Evolutionary conservation across 2,797 vertebrate species (phyloP).

Genomic region (Premnoplex brunnescens): DNA sequence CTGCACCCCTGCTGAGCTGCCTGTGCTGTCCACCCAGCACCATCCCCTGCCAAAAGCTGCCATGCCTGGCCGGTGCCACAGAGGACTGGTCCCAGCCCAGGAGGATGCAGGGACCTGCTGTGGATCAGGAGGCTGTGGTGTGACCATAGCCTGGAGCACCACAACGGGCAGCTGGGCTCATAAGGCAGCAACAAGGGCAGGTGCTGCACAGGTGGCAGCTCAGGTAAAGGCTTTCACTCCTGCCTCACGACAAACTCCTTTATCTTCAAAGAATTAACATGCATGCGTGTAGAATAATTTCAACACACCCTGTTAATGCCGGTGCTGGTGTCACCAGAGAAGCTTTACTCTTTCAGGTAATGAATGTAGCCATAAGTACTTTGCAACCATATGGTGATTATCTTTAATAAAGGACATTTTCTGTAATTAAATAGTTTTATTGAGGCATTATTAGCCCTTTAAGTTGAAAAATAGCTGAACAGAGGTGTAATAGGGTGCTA

Average conservation of each 20-base stretch:
- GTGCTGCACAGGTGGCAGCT: not conserved
- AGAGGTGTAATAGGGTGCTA: constrained; percentile 24
- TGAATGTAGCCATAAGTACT: constrained; percentile 14
- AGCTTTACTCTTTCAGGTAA: not conserved
- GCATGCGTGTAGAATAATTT: not conserved
- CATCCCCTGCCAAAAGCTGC: not conserved
- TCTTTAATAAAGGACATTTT: constrained; percentile 44
- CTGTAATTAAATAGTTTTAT: constrained; percentile 57
- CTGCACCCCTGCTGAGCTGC: not conserved
- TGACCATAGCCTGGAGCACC: accelerated
- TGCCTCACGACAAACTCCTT: not conserved
- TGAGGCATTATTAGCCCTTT: constrained; percentile 58
- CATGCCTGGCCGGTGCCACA: accelerated
- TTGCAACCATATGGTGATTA: constrained; percentile 18
- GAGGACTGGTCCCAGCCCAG: accelerated
- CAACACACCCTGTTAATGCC: not conserved
- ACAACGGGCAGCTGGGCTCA: accelerated
- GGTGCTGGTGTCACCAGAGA: not conserved
- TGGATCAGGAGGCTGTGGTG: not conserved
- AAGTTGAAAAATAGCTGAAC: constrained; percentile 48
- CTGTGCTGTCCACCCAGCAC: not conserved
- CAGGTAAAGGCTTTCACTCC: not conserved
- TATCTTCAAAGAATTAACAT: not conserved
- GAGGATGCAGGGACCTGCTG: not conserved
- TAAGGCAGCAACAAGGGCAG: accelerated